Percentiles rank a stretch among this genome's conserved stretches.
Evolutionary conservation across 2,888 invertebrate species (phyloP).

Genomic region (Epistrophe grossulariae): DNA sequence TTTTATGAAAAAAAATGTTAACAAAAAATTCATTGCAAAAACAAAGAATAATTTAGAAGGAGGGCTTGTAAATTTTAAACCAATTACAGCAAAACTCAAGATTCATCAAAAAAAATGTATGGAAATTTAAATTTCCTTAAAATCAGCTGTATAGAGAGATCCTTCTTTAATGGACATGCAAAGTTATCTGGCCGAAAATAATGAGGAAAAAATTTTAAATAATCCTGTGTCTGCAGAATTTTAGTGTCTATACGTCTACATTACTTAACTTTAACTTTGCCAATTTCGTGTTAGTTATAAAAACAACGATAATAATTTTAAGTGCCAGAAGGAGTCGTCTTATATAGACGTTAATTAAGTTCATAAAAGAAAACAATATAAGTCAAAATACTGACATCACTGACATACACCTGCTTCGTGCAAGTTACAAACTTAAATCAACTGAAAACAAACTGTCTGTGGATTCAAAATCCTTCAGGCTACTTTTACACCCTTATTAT

Average conservation of each 20-base stretch:
- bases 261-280: not conserved
- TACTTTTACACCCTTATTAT: not conserved
- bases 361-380: constrained; percentile 12
- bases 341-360: not conserved
- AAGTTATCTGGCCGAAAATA: not conserved
- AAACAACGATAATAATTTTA: not conserved
- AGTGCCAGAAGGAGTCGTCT: not conserved
- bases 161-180: not conserved
- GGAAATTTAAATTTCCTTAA: too few species aligned
- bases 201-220: not conserved
- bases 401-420: not conserved
- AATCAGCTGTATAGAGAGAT: not conserved
- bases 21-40: too few species aligned
- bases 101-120: too few species aligned
- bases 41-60: too few species aligned
- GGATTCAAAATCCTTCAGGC: not conserved
- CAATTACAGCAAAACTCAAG: too few species aligned
- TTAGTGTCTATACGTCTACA: not conserved
- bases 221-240: not conserved
- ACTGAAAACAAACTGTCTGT: not conserved
- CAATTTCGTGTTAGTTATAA: not conserved
- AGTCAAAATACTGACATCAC: not conserved
- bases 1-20: too few species aligned
- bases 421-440: not conserved
- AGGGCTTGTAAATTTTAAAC: too few species aligned